Evolutionary conservation across 2,797 vertebrate genomes (phyloP).

Genomic region (Erpetoichthys calabaricus): DNA sequence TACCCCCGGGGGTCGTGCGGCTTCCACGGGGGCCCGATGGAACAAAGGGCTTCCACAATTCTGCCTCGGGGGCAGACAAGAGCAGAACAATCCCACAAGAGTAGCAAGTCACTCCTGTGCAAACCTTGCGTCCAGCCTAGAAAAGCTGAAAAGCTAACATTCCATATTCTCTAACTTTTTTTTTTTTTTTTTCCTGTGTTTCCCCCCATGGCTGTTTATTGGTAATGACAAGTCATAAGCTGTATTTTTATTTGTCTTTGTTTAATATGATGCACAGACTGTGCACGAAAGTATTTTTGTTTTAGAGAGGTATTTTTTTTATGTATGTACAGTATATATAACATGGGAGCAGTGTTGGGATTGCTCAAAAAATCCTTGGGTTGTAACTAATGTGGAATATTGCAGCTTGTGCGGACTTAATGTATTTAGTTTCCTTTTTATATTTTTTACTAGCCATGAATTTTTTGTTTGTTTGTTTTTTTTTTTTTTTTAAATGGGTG

Average conservation of each 20-base stretch:
- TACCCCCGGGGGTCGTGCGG: conserved; percentile 74
- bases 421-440: too few species aligned
- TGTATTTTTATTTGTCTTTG: background rate
- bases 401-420: too few species aligned
- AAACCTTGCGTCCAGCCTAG: background rate
- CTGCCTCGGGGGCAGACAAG: conserved; percentile 38
- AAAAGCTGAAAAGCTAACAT: background rate
- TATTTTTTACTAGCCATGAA: too few species aligned
- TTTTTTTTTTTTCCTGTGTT: conserved; percentile 11
- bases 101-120: conserved; percentile 2
- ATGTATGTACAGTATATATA: background rate
- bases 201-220: conserved; percentile 6
- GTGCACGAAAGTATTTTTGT: too few species aligned
- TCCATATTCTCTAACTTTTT: conserved; percentile 19
- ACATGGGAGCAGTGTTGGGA: background rate
- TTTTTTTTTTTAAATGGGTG: too few species aligned
- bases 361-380: too few species aligned
- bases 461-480: too few species aligned
- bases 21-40: conserved; percentile 82
- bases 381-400: too few species aligned
- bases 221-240: background rate
- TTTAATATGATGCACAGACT: too few species aligned
- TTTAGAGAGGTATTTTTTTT: background rate
- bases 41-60: conserved; percentile 74
- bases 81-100: conserved; percentile 50